These are phyloP conservation scores for Synchiropus splendidus DNA, from an alignment of 2,113 vertebrate genomes.

Conservation along the genomic window DNA sequence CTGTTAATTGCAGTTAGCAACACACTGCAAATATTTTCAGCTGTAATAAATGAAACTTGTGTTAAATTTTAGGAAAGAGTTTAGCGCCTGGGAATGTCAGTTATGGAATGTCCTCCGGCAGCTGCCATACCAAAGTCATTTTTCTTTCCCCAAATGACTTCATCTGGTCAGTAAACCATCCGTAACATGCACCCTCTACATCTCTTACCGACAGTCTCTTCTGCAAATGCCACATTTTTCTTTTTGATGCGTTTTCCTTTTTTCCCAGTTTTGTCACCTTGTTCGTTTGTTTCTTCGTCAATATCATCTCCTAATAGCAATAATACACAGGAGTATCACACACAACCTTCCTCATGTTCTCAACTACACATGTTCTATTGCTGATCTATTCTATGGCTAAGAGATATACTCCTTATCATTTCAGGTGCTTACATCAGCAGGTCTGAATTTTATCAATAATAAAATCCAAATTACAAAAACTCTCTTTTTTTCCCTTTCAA, in stretches of 20 bases:
- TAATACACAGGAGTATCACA: conserved; percentile 21
- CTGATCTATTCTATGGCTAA: no score
- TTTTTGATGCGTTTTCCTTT: conserved; percentile 31
- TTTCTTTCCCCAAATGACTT: conserved; percentile 24
- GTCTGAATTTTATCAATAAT: no score
- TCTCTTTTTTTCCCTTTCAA: no score
- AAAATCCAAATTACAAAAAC: no score
- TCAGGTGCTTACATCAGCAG: no score
- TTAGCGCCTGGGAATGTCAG: no score
- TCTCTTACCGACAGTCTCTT: conserved; percentile 43
- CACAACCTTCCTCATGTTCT: neutral
- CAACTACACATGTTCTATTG: no score
- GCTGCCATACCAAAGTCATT: conserved; percentile 22
- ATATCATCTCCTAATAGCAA: conserved; percentile 30
- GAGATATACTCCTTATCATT: no score
- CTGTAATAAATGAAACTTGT: no score
- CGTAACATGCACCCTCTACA: conserved; percentile 22
- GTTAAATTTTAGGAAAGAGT: no score
- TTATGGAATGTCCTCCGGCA: neutral
- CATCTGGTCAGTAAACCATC: conserved; percentile 1
- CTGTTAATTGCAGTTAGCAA: no score
- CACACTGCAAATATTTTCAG: no score
- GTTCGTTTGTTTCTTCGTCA: conserved; percentile 28
- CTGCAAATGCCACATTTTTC: conserved; percentile 19
- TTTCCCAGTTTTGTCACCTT: conserved; percentile 25